Evolutionary conservation across 2,797 vertebrate genomes (phyloP).

Genomic region (Heterohyrax brucei): DNA sequence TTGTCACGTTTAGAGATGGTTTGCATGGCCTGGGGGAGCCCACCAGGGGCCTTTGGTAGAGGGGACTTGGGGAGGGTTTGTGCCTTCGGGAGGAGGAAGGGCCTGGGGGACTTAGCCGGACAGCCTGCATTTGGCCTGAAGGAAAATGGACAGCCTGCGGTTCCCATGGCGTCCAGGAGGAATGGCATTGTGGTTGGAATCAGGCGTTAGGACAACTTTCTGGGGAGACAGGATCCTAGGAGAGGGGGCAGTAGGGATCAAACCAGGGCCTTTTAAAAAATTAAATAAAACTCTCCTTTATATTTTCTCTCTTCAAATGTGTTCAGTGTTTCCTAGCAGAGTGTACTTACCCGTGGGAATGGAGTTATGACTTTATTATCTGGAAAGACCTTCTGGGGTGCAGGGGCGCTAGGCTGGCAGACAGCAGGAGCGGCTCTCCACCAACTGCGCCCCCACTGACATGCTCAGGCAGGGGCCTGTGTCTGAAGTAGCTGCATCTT

Average conservation of each 20-base stretch:
- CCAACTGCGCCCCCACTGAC: no score
- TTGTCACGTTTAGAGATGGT: neutral
- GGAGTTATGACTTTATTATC: neutral
- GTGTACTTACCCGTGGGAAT: accelerated
- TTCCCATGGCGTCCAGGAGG: neutral
- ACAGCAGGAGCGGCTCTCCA: no score
- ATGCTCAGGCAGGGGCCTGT: no score
- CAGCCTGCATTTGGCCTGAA: neutral
- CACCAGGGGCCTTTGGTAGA: slow-evolving; percentile 77
- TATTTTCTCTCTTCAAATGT: neutral
- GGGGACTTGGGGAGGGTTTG: accelerated
- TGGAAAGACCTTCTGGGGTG: neutral
- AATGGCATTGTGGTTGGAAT: neutral
- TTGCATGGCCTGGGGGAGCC: slow-evolving; percentile 38
- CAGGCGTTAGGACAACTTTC: neutral
- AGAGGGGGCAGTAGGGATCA: accelerated
- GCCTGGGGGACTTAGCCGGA: slow-evolving; percentile 11
- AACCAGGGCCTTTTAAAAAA: neutral
- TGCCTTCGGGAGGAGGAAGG: neutral
- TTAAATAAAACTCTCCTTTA: neutral
- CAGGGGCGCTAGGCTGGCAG: neutral
- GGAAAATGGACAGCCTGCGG: neutral
- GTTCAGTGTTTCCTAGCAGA: neutral
- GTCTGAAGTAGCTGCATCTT: neutral
- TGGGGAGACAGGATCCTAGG: accelerated